phyloP scores from a whole-genome alignment of 1,140 invertebrate genomes.

The Diorhabda carinulata region DNA sequence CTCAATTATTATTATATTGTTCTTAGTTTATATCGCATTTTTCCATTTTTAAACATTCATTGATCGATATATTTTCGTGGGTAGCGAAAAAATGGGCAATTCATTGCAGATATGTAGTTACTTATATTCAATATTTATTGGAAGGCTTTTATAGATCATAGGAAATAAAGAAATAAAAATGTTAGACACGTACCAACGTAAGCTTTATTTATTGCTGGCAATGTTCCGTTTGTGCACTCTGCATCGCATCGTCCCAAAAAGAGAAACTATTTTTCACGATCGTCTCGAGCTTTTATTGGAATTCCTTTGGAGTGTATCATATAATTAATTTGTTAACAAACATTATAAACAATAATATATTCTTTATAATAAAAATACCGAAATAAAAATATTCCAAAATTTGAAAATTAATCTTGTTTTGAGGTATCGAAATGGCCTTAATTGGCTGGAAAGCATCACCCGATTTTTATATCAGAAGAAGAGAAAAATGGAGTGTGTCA shows the following conservation, averaged over 20 bases:
- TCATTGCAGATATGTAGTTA: not conserved
- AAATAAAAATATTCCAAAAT: too few species aligned
- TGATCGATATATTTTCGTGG: too few species aligned
- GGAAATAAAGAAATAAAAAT: slow-evolving; percentile 1
- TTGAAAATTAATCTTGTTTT: too few species aligned
- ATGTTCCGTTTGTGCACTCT: slow-evolving; percentile 1
- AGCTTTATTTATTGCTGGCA: slow-evolving; percentile 2
- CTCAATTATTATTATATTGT: too few species aligned
- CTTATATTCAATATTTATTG: slow-evolving; percentile 1
- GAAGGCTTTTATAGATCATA: not conserved
- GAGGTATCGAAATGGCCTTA: too few species aligned
- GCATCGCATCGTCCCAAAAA: slow-evolving; percentile 1
- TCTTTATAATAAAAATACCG: too few species aligned
- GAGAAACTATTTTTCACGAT: slow-evolving; percentile 2
- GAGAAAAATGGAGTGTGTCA: too few species aligned
- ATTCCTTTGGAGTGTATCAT: not conserved
- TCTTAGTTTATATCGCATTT: too few species aligned
- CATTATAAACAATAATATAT: not conserved
- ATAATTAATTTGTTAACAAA: not conserved
- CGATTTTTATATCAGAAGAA: too few species aligned
- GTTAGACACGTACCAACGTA: not conserved
- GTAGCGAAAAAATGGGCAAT: not conserved
- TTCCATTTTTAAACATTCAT: too few species aligned
- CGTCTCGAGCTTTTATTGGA: not conserved
- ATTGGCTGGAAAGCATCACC: too few species aligned